These are phyloP conservation scores for Melinopterus prodromus DNA, from an alignment of 2,888 invertebrate species.

Conservation along the genomic window DNA sequence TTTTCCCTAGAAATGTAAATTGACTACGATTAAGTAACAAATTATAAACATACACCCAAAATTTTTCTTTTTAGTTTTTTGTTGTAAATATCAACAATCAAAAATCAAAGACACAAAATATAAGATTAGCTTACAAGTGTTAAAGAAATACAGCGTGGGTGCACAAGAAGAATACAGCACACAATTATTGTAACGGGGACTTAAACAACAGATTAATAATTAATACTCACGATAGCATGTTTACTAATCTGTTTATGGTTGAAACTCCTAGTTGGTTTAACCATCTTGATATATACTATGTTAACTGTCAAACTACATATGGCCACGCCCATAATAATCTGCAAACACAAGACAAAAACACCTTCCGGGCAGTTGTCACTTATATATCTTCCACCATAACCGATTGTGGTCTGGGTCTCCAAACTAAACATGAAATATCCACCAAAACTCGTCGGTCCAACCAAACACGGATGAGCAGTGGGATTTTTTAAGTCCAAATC, in stretches of 20 bases:
- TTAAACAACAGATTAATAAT: no score
- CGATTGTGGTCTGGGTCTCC: conserved; percentile 83
- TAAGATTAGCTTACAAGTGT: no score
- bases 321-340: conserved; percentile 72
- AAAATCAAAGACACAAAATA: no score
- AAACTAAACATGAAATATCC: conserved; percentile 83
- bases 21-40: no score
- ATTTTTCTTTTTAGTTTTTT: no score
- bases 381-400: conserved; percentile 83
- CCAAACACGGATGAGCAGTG: conserved; percentile 61
- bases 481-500: conserved; percentile 72
- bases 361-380: conserved; percentile 88
- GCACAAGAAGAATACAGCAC: no score
- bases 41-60: no score
- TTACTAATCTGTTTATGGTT: conserved; percentile 72
- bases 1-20: no score
- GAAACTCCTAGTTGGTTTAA: conserved; percentile 62
- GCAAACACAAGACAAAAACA: conserved; percentile 81
- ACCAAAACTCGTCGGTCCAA: conserved; percentile 69
- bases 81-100: no score
- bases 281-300: conserved; percentile 72
- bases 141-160: no score
- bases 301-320: conserved; percentile 58
- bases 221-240: conserved; percentile 67
- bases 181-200: no score